Evolutionary conservation across 1,140 invertebrate genomes (phyloP).

Genomic region (Temnothorax nylanderi): DNA sequence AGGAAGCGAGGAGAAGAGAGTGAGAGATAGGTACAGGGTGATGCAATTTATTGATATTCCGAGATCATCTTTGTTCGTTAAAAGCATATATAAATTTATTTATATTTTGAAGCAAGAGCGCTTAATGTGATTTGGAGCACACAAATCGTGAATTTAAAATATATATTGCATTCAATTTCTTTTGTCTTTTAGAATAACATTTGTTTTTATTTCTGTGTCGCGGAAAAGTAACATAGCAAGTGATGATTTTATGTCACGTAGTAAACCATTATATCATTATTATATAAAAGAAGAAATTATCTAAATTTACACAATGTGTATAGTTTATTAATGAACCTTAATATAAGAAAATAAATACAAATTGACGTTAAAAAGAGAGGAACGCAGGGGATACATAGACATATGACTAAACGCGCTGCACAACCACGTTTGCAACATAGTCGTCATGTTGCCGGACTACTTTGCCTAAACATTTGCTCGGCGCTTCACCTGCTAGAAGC

Average conservation of each 20-base stretch:
- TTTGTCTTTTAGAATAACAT: background rate
- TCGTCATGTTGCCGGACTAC: conserved; percentile 69
- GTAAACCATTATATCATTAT: background rate
- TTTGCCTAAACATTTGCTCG: conserved; percentile 81
- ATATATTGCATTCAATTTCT: background rate
- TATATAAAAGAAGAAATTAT: background rate
- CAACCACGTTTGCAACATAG: conserved; percentile 57
- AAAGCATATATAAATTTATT: background rate
- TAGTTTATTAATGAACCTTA: background rate
- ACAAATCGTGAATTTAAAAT: background rate
- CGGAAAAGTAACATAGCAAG: background rate
- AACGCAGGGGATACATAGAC: background rate
- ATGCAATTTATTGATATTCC: conserved; percentile 35
- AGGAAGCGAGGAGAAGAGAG: background rate
- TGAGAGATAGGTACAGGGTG: background rate
- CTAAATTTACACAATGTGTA: background rate
- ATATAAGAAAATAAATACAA: background rate
- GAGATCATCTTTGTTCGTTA: background rate
- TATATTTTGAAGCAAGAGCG: background rate
- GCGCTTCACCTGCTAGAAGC: conserved; percentile 74
- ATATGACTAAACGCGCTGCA: conserved; percentile 49
- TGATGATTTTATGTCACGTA: background rate
- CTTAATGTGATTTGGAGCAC: background rate
- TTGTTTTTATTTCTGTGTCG: background rate
- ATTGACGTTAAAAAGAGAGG: background rate